These are phyloP conservation scores for Campodea augens DNA, from an alignment of 1,140 invertebrate genomes.

Conservation along the genomic window DNA sequence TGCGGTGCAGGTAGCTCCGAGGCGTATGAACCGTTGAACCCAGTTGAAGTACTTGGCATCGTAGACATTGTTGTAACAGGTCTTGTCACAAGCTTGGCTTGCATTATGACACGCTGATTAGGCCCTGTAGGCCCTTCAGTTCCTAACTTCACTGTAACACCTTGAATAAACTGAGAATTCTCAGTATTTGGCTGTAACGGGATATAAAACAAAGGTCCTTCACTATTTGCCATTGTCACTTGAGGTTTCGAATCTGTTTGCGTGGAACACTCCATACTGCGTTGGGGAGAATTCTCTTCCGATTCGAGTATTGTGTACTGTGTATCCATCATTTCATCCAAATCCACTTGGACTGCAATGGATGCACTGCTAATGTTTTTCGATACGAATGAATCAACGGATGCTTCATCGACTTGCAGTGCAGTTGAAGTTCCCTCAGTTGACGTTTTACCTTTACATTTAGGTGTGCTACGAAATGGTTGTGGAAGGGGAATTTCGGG, in stretches of 20 bases:
- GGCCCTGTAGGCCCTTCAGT: conserved; percentile 30
- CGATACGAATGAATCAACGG: too few species aligned
- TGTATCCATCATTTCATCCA: conserved; percentile 16
- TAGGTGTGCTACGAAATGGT: too few species aligned
- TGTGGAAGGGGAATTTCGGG: conserved; percentile 29
- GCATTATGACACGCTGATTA: conserved; percentile 39
- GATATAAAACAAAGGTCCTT: conserved; percentile 45
- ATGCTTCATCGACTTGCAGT: too few species aligned
- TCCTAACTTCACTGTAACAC: conserved; percentile 42
- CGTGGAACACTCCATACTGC: conserved; percentile 27
- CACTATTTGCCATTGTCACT: conserved; percentile 21
- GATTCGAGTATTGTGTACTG: neutral
- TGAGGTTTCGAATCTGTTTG: conserved; percentile 30
- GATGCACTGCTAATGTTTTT: conserved; percentile 23
- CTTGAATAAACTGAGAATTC: conserved; percentile 25
- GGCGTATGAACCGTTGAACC: too few species aligned
- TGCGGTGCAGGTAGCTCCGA: too few species aligned
- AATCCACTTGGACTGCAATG: conserved; percentile 37
- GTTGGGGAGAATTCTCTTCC: neutral
- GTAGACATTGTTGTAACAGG: conserved; percentile 28
- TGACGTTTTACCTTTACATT: too few species aligned
- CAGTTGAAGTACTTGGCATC: too few species aligned
- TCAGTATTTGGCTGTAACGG: conserved; percentile 34
- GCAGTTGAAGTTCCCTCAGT: too few species aligned
- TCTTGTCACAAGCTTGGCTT: conserved; percentile 44